These are phyloP conservation scores for Mallotus villosus DNA, from an alignment of 2,797 vertebrate species.

Conservation along the genomic window DNA sequence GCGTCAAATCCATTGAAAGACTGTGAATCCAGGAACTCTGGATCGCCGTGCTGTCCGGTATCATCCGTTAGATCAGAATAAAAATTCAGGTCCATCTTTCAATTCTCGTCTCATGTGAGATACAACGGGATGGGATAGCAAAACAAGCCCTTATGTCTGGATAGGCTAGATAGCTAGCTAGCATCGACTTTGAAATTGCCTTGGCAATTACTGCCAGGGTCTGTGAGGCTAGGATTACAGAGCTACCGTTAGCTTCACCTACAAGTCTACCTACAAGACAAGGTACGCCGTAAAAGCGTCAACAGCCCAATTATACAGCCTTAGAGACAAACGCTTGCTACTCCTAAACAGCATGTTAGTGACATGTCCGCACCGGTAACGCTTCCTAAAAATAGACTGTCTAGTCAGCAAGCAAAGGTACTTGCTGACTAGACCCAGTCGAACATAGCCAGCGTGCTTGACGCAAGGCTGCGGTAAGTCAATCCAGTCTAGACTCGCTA, in stretches of 20 bases:
- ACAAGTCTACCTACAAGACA: not conserved
- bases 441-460: conserved; percentile 56
- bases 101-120: conserved; percentile 39
- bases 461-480: conserved; percentile 58
- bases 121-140: conserved; percentile 9
- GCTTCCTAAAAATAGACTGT: conserved; percentile 53
- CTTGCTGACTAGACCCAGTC: conserved; percentile 51
- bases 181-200: not conserved
- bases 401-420: conserved; percentile 41
- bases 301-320: not conserved
- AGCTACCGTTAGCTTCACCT: not conserved
- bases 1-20: conserved; percentile 78
- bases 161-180: not conserved
- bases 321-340: not conserved
- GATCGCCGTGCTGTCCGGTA: conserved; percentile 70
- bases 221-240: no score
- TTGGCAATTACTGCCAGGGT: not conserved
- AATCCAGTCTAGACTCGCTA: not conserved
- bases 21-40: conserved; percentile 77
- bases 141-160: not conserved
- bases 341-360: no score
- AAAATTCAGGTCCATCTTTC: conserved; percentile 80
- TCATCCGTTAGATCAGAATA: conserved; percentile 79
- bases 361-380: conserved; percentile 30
- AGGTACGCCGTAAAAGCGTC: no score